Evolutionary conservation across 2,888 invertebrate species (phyloP), one percentile per base, ranked within the genome.

Genomic region (Apantesis nais): DNA sequence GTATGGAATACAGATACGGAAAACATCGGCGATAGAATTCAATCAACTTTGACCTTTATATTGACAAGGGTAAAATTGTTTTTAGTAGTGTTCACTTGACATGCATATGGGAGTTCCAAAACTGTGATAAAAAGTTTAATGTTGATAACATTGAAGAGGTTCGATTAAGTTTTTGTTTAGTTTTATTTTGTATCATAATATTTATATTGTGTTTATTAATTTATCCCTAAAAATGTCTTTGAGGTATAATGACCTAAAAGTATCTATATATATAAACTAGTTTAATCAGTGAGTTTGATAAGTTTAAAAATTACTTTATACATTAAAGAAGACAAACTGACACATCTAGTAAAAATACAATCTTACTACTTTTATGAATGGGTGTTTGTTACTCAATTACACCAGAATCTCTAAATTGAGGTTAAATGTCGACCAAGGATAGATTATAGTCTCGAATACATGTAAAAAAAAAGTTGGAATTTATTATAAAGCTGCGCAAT

Each of bases 1-100:
- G 73, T 80, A 80, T 72, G 71, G 74, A 79, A 81, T 74, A 80
- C 73, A 71, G 75, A 80, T 70, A 81, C 77, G 68, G 66, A 64
- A 74, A 73, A 65, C 66, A 70, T 70, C 25, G 39, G 14, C 31
- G 31, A 72, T 72, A 29, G n/a, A 55, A 63, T 31, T 55, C 79
- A 78, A 71, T 71, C 68, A 70, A 81, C 52, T 76, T 39, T 74
- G 66, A 25, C 48, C 72, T 73, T 73, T 74, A 22, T 73, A 1
- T 0, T 58, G 19, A 52, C 3, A 61, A 8, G 0, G 0, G 22
- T 71, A 74, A 31, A 19, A 48, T 55, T 22, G 31, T 16, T 67
- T 70, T 80, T 52, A 1, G 16, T 37, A 14, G 1, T 29, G 12
- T 48, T 3, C 12, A n/a, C 37, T 58, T 66, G 61, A 73, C 69